A percentile compares a stretch with the other conserved stretches of the same genome.
phyloP scores from a whole-genome alignment of 2,888 invertebrate species.

The Aphidoletes aphidimyza region DNA sequence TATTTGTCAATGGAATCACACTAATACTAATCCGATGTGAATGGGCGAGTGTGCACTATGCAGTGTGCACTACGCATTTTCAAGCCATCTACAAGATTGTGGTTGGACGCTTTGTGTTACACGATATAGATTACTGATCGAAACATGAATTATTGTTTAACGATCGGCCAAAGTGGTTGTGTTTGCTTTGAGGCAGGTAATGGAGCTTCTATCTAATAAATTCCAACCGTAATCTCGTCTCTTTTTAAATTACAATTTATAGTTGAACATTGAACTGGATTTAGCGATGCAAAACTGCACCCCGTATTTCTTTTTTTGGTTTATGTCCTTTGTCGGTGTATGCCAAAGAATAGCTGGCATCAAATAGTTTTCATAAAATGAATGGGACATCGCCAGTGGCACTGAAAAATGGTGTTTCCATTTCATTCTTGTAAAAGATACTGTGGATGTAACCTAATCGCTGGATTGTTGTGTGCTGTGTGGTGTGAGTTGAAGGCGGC shows the following conservation, averaged over 20 bases:
- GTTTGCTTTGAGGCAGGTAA: neutral
- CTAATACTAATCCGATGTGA: too few relatives aligned
- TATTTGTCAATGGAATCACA: neutral
- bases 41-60: too few relatives aligned
- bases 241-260: slow-evolving; percentile 37
- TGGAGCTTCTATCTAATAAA: neutral
- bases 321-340: neutral
- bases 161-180: neutral
- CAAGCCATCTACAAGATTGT: too few relatives aligned
- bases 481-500: too few relatives aligned
- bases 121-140: neutral
- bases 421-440: neutral
- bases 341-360: neutral
- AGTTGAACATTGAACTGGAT: neutral
- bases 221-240: slow-evolving; percentile 15
- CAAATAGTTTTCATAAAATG: slow-evolving; percentile 11
- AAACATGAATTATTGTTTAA: slow-evolving; percentile 10
- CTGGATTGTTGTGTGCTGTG: neutral
- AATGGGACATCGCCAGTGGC: neutral
- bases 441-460: neutral
- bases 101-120: neutral
- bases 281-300: neutral
- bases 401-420: neutral
- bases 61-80: too few relatives aligned
- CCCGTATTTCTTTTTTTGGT: neutral